Base-by-base conservation (phyloP, 2,797 vertebrate species). In the Lindbergichthys nudifrons region DNA sequence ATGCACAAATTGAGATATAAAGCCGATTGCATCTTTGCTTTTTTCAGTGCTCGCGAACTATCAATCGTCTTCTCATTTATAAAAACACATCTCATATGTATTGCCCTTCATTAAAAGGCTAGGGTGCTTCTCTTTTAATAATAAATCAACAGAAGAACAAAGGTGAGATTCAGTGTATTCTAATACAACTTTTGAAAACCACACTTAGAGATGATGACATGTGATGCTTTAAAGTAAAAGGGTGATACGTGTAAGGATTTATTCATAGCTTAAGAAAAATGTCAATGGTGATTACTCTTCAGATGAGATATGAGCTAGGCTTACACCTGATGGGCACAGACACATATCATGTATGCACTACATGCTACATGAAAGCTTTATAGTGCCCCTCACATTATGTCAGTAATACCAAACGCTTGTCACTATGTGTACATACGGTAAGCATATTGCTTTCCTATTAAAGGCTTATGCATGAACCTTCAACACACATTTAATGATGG, bases 11-110 rank as follows among this genome's bases (percentile, higher is more conserved):
- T 72, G 64, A 36, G 36, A 66, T 76, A 69, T 58, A 70, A 73
- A 83, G 39, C 53, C 32, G 26, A 32, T 77, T 68, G 39, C 59
- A 46, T 82, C 42, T 66, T 50, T 66, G 48, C 61, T 70, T 70
- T 66, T 75, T 70, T 84, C 75, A 75, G 47, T 66, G 70, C 74
- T 56, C 13, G 21, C 67, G 73, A 79, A 84, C 85, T 65, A 70
- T 71, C 43, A 80, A 86, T 66, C 66, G 75, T n/a, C 70, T 68
- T 69, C 45, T 77, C 52, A 78, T 75, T 61, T 69, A 80, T 67
- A 65, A 56, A 78, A 81, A 70, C 54, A 60, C 47, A 71, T 76
- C 62, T 74, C 71, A 67, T 51, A 86, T 70, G 73, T 53, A 82
- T 74, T 72, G 67, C n/a, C 32, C 53, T 46, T 47, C 43, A 75